Conservation (phyloP, 2,113 vertebrate genomes). For the Ammospiza nelsoni region DNA sequence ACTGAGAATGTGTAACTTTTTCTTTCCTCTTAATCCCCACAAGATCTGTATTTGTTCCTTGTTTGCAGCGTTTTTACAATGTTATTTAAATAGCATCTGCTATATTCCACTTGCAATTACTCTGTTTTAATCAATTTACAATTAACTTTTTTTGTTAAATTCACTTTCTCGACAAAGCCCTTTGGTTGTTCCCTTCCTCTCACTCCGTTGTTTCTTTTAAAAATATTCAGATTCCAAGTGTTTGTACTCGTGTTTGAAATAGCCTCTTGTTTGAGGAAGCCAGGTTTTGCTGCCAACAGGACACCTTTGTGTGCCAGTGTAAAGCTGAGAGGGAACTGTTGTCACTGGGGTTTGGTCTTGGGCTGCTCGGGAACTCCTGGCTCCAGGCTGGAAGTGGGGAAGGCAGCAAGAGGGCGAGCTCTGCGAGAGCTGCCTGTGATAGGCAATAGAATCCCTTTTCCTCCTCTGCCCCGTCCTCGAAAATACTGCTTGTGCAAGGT, state of each 20-base stretch:
- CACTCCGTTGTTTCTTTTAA: background rate
- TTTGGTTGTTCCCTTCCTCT: background rate
- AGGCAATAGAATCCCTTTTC: background rate
- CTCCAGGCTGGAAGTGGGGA: background rate
- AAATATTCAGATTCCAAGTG: background rate
- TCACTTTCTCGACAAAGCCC: background rate
- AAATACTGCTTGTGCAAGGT: constrained; percentile 2
- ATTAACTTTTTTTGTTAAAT: background rate
- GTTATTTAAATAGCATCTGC: constrained; percentile 49
- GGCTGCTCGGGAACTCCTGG: constrained; percentile 9
- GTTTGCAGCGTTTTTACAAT: constrained; percentile 13
- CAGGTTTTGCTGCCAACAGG: constrained; percentile 2
- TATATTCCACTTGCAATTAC: constrained; percentile 19
- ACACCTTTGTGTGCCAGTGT: background rate
- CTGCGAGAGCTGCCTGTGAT: background rate
- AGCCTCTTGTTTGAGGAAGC: background rate
- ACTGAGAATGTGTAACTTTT: background rate
- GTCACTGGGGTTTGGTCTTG: background rate
- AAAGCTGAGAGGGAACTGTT: background rate
- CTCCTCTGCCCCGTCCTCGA: background rate
- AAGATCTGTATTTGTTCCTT: background rate
- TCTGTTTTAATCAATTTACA: background rate
- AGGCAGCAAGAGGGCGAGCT: background rate
- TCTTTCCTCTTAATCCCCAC: background rate
- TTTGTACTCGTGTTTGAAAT: background rate